A percentile compares a stretch with the other conserved stretches of the same genome.
Evolutionary conservation across 2,888 invertebrate genomes (phyloP).

Genomic region (Eupeodes luniger): DNA sequence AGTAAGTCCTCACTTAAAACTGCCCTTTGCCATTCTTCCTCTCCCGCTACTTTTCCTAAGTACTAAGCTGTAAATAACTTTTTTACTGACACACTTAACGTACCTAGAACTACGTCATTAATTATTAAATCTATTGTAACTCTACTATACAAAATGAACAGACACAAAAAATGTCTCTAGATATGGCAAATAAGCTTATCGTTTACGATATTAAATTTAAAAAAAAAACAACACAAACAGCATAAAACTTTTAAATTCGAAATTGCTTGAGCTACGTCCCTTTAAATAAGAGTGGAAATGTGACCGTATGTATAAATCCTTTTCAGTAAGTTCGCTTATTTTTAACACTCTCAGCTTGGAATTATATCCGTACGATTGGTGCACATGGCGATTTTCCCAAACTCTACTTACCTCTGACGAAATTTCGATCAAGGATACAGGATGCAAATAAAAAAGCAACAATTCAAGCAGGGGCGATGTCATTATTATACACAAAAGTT

Average conservation of each 20-base stretch:
- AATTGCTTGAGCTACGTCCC: constrained; percentile 22
- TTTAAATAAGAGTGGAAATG: constrained; percentile 52
- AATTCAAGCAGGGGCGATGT: constrained; percentile 50
- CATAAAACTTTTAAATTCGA: constrained; percentile 31
- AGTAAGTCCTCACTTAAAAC: no score
- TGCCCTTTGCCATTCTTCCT: no score
- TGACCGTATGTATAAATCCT: constrained; percentile 42
- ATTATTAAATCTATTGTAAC: constrained; percentile 10
- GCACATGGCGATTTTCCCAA: constrained; percentile 84
- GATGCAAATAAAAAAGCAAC: constrained; percentile 28
- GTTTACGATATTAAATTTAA: background rate
- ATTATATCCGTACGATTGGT: constrained; percentile 57
- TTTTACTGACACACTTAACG: background rate
- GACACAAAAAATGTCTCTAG: constrained; percentile 5
- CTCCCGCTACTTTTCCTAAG: no score
- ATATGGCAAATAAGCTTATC: constrained; percentile 37
- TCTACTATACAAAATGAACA: constrained; percentile 2
- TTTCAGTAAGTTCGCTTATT: constrained; percentile 49
- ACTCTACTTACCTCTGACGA: constrained; percentile 82
- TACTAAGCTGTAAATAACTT: background rate
- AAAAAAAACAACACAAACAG: background rate
- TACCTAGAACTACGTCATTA: background rate
- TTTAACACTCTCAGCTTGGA: constrained; percentile 29
- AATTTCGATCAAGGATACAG: constrained; percentile 61
- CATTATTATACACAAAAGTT: constrained; percentile 71